Evolutionary conservation across 2,888 invertebrate genomes (phyloP).

Genomic region (Eustalomyia histrio): DNA sequence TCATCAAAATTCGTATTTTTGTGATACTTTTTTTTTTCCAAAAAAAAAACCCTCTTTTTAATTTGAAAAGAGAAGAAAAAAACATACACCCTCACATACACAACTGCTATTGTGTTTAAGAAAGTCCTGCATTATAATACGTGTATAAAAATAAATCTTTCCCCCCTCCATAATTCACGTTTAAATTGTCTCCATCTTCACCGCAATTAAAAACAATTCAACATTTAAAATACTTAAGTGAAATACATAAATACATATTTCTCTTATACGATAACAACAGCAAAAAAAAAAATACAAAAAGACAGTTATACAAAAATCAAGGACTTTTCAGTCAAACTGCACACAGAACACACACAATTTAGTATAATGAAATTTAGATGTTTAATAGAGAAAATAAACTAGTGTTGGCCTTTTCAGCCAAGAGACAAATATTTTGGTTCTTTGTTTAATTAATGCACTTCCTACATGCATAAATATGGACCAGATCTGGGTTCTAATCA

Average conservation of each 20-base stretch:
- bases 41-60: background rate
- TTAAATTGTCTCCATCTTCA: constrained; percentile 34
- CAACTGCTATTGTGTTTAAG: constrained; percentile 1
- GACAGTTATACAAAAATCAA: constrained; percentile 51
- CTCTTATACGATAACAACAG: background rate
- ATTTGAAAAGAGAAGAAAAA: constrained; percentile 7
- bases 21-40: background rate
- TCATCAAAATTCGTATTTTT: constrained; percentile 9
- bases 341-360: background rate
- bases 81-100: background rate
- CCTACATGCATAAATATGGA: no score
- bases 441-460: no score
- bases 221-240: constrained; percentile 27
- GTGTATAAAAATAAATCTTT: constrained; percentile 28
- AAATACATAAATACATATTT: background rate
- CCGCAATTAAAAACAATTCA: constrained; percentile 64
- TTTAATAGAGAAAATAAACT: no score
- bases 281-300: background rate
- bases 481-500: no score
- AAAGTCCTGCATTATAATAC: constrained; percentile 21
- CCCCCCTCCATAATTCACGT: constrained; percentile 31
- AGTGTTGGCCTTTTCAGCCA: no score
- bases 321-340: constrained; percentile 45
- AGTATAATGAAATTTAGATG: background rate
- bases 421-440: no score